phyloP scores from a whole-genome alignment of 2,797 vertebrate species.

The Stomatorhinus walkeri region DNA sequence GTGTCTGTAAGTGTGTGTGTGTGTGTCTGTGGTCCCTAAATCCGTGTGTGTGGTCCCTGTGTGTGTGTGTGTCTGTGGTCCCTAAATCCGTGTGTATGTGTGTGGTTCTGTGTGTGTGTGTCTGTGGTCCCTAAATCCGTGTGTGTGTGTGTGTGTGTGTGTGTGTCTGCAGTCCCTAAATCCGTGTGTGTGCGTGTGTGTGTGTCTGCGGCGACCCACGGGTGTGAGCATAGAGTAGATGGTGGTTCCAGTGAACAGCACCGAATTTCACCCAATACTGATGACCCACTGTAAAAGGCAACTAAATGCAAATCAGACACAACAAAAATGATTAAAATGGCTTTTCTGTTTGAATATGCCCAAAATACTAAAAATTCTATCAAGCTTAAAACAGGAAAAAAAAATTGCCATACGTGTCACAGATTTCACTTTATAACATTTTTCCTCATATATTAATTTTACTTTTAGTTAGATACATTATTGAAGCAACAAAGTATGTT shows the following conservation, averaged over 20 bases:
- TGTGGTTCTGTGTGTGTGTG: neutral
- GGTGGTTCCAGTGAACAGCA: neutral
- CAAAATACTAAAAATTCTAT: slow-evolving; percentile 40
- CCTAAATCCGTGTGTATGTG: neutral
- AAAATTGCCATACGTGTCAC: slow-evolving; percentile 11
- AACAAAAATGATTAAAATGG: slow-evolving; percentile 50
- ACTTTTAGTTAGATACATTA: slow-evolving; percentile 67
- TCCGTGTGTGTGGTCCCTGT: neutral
- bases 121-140: neutral
- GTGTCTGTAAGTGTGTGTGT: no score
- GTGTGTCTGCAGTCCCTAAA: neutral
- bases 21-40: neutral
- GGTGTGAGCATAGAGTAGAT: neutral
- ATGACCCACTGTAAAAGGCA: neutral
- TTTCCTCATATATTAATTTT: slow-evolving; percentile 71
- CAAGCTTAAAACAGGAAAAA: slow-evolving; percentile 23
- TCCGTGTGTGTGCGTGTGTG: neutral
- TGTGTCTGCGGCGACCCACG: neutral
- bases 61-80: neutral
- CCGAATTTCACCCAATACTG: slow-evolving; percentile 8
- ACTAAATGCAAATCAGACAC: slow-evolving; percentile 15
- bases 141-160: neutral
- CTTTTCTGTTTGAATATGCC: slow-evolving; percentile 48
- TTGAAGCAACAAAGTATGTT: slow-evolving; percentile 42
- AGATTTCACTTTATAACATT: slow-evolving; percentile 26